Evolutionary conservation across 2,888 invertebrate species (phyloP), one percentile per base, ranked within the genome.

Genomic region (Drosophila ustulata): DNA sequence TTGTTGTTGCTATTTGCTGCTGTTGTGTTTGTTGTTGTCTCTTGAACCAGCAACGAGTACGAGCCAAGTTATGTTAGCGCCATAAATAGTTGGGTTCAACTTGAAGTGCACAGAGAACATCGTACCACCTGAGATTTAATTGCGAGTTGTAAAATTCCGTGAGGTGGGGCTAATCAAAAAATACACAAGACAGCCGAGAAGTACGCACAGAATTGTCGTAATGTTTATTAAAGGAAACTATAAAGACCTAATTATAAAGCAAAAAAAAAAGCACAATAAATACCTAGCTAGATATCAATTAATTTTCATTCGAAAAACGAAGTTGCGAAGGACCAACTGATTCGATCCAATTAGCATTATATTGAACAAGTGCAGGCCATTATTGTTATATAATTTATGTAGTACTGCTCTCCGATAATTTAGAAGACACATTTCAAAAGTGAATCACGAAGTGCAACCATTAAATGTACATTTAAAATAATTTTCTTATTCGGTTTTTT

Each of bases 61-160:
- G 51, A 61, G 52, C 49, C 41, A 34, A 78, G 64, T 53, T 55
- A 79, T 67, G 75, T 80, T 74, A 80, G 78, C 71, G 80, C 79
- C 79, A 79, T 79, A 79, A 79, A 79, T 75, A 79, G 81, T 77
- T 78, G 66, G 52, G 25, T 18, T 25, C 53, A 50, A 52, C 46
- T 45, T 49, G 41, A 30, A 57, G 53, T 66, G 46, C 37, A 25
- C 71, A 59, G 26, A 61, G 51, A 78, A 68, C 69, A 39, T 58
- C 62, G 64, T 58, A 45, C 57, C 46, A 52, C 45, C 58, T 28
- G 50, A 66, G 68, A 58, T 69, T 76, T 75, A 78, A 78, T 78
- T 78, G 80, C 68, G 49, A 66, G 68, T 80, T 78, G 78, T 78
- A 64, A 78, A 78, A 72, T 59, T 59, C 61, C 28, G 43, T 23